Conservation (phyloP, 1,140 invertebrate species). For the Hestina assimilis region DNA sequence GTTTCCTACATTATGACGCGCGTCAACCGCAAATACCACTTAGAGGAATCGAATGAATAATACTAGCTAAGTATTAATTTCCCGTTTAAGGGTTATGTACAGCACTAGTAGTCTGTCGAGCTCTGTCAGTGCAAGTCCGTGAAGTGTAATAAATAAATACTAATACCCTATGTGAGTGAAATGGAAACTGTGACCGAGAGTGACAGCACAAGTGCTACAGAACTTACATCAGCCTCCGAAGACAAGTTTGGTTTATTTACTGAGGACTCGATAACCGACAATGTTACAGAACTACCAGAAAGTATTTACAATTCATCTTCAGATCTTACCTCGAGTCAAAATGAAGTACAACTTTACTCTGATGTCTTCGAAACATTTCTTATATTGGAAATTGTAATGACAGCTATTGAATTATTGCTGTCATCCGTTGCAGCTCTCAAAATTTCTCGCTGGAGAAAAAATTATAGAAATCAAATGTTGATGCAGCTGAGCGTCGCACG, state of each 20-base stretch:
- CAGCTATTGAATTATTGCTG: slow-evolving; percentile 50
- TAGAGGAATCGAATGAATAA: slow-evolving; percentile 46
- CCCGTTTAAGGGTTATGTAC: slow-evolving; percentile 35
- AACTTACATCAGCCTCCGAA: not conserved
- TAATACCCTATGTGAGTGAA: slow-evolving; percentile 7
- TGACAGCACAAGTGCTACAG: not conserved
- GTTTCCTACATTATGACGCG: slow-evolving; percentile 42
- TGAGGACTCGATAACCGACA: not conserved
- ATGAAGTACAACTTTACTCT: slow-evolving; percentile 16
- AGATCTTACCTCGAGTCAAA: slow-evolving; percentile 5
- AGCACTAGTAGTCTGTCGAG: slow-evolving; percentile 14
- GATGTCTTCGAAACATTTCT: slow-evolving; percentile 49
- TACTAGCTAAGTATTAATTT: slow-evolving; percentile 41
- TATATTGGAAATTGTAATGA: slow-evolving; percentile 60
- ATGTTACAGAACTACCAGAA: not conserved
- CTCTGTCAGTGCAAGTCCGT: not conserved
- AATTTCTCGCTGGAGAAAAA: slow-evolving; percentile 51
- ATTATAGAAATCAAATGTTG: slow-evolving; percentile 69
- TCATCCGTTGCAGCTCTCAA: slow-evolving; percentile 50
- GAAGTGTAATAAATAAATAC: slow-evolving; percentile 9
- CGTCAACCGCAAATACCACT: slow-evolving; percentile 46
- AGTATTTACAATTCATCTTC: slow-evolving; percentile 8
- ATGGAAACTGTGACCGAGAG: slow-evolving; percentile 25
- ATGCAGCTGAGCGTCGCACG: slow-evolving; percentile 58
- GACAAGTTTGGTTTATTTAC: not conserved